Conservation (phyloP, 2,113 vertebrate species). For the Cavia aperea region DNA sequence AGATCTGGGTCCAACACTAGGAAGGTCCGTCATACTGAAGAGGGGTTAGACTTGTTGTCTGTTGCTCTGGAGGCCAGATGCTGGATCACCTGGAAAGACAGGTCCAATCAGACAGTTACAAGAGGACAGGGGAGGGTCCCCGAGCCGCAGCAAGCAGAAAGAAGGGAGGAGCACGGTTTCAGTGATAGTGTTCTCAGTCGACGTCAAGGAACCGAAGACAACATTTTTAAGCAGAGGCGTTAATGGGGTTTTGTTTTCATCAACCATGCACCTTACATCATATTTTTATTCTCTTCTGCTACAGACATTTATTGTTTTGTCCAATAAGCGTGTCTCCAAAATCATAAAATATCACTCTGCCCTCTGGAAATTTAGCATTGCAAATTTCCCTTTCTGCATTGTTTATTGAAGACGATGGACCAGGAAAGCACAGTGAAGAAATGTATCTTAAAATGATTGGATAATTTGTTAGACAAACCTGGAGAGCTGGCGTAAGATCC, state of each 20-base stretch:
- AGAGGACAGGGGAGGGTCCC: neutral
- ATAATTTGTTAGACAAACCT: slow-evolving; percentile 19
- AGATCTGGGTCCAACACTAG: neutral
- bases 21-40: neutral
- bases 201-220: neutral
- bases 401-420: neutral
- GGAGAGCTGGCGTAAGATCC: neutral
- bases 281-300: neutral
- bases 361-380: neutral
- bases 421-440: neutral
- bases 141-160: neutral
- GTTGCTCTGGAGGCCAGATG: neutral
- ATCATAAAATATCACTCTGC: neutral
- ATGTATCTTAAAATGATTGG: neutral
- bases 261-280: neutral
- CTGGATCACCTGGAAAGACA: neutral
- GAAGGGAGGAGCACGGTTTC: neutral
- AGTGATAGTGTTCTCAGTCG: neutral
- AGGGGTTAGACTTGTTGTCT: neutral
- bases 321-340: neutral
- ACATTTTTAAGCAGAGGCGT: neutral
- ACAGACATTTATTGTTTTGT: slow-evolving; percentile 14
- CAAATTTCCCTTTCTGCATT: neutral
- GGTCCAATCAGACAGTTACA: neutral
- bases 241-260: neutral